These are phyloP conservation scores for Bimastos eiseni DNA, from an alignment of 2,888 invertebrate species.

Conservation along the genomic window DNA sequence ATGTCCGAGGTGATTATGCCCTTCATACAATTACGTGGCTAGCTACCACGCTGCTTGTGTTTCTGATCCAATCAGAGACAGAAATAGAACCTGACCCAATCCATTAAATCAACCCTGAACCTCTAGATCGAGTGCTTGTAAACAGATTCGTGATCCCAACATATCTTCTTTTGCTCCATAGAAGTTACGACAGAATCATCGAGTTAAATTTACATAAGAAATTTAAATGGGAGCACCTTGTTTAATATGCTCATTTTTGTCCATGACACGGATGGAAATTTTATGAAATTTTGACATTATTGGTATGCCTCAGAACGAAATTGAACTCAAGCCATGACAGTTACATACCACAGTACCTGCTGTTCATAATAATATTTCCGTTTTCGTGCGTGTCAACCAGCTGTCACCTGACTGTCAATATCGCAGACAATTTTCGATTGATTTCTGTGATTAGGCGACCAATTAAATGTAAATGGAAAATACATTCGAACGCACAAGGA, in stretches of 20 bases:
- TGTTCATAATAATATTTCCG: not conserved
- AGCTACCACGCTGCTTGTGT: too few relatives aligned
- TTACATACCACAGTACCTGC: too few relatives aligned
- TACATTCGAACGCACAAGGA: not conserved
- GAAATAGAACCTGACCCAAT: too few relatives aligned
- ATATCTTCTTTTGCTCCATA: not conserved
- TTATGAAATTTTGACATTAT: not conserved
- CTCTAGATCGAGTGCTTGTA: not conserved
- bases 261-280: not conserved
- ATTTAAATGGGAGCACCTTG: not conserved
- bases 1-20: too few relatives aligned
- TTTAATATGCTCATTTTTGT: not conserved
- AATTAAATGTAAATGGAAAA: not conserved
- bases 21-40: too few relatives aligned
- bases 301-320: not conserved
- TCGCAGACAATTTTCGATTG: not conserved
- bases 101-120: not conserved
- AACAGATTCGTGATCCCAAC: not conserved
- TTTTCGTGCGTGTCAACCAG: not conserved
- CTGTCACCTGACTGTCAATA: not conserved
- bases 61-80: too few relatives aligned
- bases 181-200: not conserved
- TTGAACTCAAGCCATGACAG: not conserved
- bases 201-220: not conserved
- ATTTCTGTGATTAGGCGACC: not conserved